Evolutionary conservation across 2,113 vertebrate genomes (phyloP).

Genomic region (Neopipo cinnamomea): DNA sequence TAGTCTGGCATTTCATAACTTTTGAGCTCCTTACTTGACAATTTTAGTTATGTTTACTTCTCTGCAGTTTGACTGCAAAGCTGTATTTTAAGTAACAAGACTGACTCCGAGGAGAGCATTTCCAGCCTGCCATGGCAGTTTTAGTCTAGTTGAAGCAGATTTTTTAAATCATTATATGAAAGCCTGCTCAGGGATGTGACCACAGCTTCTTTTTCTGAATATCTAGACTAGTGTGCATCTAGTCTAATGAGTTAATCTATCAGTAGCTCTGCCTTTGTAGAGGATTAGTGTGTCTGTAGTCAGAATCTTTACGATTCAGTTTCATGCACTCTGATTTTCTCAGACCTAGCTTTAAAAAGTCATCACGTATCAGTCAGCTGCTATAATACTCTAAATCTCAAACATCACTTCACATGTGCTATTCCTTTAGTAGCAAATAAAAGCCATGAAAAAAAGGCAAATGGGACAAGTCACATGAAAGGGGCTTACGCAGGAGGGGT

Average conservation of each 20-base stretch:
- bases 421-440: background rate
- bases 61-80: background rate
- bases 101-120: background rate
- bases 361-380: background rate
- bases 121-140: background rate
- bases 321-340: constrained; percentile 4
- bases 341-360: background rate
- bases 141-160: background rate
- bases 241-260: background rate
- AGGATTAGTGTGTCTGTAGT: constrained; percentile 4
- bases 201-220: background rate
- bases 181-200: background rate
- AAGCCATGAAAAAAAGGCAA: background rate
- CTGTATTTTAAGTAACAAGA: background rate
- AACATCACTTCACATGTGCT: background rate
- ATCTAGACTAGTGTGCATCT: background rate
- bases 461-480: constrained; percentile 12
- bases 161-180: background rate
- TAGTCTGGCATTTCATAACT: background rate
- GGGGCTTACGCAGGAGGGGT: background rate
- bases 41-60: background rate
- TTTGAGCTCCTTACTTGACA: background rate
- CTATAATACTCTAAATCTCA: background rate
- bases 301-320: background rate
- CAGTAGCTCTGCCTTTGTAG: background rate